Evolutionary conservation across 2,888 invertebrate genomes (phyloP).

Genomic region (Rosalia funebris): DNA sequence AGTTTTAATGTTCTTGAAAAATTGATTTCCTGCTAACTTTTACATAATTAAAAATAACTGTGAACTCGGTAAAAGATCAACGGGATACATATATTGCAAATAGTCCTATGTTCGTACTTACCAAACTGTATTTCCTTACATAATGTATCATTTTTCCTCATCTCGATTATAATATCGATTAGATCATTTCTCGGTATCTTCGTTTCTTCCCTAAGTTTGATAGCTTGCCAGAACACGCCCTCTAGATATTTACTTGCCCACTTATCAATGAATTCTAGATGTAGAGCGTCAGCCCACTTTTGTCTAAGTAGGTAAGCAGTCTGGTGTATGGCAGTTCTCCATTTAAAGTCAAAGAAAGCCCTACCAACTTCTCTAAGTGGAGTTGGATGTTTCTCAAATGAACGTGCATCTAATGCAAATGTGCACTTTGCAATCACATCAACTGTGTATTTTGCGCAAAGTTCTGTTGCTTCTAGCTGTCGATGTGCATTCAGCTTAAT

Average conservation of each 20-base stretch:
- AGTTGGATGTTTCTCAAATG: background rate
- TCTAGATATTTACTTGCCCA: slow-evolving; percentile 44
- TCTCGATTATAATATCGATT: slow-evolving; percentile 68
- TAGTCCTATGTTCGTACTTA: too few species aligned
- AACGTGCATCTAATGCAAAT: slow-evolving; percentile 6
- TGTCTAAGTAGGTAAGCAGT: background rate
- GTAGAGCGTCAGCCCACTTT: background rate
- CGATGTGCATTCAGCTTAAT: slow-evolving; percentile 21
- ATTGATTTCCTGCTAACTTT: too few species aligned
- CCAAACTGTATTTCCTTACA: slow-evolving; percentile 32
- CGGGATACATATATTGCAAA: too few species aligned
- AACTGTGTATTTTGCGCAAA: slow-evolving; percentile 60
- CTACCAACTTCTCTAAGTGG: slow-evolving; percentile 2
- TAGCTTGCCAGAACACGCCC: slow-evolving; percentile 48
- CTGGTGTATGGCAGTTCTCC: background rate
- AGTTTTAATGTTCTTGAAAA: too few species aligned
- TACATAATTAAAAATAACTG: too few species aligned
- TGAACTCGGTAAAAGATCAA: too few species aligned
- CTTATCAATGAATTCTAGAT: background rate
- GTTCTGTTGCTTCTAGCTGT: slow-evolving; percentile 52
- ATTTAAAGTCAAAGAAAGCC: background rate
- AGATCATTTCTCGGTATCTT: slow-evolving; percentile 65
- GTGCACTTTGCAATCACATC: slow-evolving; percentile 21
- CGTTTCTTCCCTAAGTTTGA: slow-evolving; percentile 43
- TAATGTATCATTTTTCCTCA: slow-evolving; percentile 56